Conservation (phyloP, 2,888 invertebrate genomes). For the Xestia xanthographa region DNA sequence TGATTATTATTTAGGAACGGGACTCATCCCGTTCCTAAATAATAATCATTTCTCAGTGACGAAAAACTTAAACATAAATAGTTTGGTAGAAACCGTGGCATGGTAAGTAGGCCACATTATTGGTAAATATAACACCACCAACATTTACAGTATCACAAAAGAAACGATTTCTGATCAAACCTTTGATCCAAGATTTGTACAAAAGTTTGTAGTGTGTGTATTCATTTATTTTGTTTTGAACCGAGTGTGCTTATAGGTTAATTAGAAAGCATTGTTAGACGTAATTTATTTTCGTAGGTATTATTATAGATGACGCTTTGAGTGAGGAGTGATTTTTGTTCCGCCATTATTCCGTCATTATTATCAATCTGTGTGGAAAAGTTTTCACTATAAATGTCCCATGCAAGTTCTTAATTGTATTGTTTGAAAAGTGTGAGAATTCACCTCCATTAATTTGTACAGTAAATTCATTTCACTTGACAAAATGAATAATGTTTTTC, state of each 20-base stretch:
- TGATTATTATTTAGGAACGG: no score
- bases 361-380: conserved; percentile 13
- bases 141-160: conserved; percentile 27
- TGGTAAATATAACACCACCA: conserved; percentile 53
- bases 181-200: conserved; percentile 59
- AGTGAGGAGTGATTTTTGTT: conserved; percentile 61
- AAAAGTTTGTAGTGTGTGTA: conserved; percentile 72
- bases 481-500: neutral
- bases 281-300: conserved; percentile 68
- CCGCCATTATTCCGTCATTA: conserved; percentile 47
- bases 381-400: neutral
- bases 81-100: neutral
- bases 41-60: neutral
- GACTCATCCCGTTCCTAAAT: neutral
- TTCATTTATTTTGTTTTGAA: conserved; percentile 43
- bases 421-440: neutral
- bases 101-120: conserved; percentile 39
- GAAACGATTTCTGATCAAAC: conserved; percentile 47
- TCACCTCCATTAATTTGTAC: conserved; percentile 22
- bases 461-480: neutral
- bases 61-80: neutral
- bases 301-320: conserved; percentile 67
- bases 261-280: conserved; percentile 73
- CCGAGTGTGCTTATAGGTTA: conserved; percentile 61
- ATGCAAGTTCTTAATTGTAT: neutral